Evolutionary conservation across 2,888 invertebrate genomes (phyloP).

Genomic region (Nasonia oneida): DNA sequence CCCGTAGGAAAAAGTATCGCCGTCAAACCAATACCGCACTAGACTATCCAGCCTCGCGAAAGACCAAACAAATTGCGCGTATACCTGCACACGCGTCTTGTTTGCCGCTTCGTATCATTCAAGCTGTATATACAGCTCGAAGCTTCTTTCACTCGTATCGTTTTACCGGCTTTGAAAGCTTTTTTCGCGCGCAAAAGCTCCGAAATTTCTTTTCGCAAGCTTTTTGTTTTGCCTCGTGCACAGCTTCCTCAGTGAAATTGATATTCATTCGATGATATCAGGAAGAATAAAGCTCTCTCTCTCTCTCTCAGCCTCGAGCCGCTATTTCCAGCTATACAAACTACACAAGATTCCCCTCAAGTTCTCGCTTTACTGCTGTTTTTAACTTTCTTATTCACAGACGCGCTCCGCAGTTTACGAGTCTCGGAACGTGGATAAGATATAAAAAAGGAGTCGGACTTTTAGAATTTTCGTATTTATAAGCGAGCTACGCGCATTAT

Average conservation of each 20-base stretch:
- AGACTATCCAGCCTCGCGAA: neutral
- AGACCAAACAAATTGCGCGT: slow-evolving; percentile 25
- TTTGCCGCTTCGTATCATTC: neutral
- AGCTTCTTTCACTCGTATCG: neutral
- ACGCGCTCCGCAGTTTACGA: neutral
- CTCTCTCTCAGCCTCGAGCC: neutral
- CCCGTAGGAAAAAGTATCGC: neutral
- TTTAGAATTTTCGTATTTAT: neutral
- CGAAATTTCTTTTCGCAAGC: no score
- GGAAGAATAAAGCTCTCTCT: neutral
- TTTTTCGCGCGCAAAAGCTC: no score
- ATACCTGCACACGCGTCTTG: neutral
- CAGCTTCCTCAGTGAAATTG: neutral
- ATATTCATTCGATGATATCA: neutral
- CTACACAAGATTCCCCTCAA: neutral
- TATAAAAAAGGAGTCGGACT: neutral
- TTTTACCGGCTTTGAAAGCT: neutral
- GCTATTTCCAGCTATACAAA: neutral
- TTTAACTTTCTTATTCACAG: neutral
- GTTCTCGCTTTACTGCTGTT: neutral
- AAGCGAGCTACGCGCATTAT: neutral
- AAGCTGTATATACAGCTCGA: neutral
- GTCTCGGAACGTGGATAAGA: neutral
- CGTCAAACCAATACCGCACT: slow-evolving; percentile 13
- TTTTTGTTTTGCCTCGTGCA: no score